Evolutionary conservation across 2,888 invertebrate species (phyloP).

Genomic region (Melanargia galathea): DNA sequence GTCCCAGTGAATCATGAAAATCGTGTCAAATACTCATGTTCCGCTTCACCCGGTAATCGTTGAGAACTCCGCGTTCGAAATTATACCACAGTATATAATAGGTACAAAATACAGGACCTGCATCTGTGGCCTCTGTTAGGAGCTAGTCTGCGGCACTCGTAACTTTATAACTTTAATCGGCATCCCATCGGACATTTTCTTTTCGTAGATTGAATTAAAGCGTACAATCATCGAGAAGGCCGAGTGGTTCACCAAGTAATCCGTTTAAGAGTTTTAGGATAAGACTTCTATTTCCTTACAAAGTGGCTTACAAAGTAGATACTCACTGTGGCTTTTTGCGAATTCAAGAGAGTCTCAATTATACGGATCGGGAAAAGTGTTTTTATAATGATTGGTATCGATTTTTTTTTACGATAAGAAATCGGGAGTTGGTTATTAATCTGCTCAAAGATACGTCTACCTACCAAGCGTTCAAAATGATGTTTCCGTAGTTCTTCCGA

Average conservation of each 20-base stretch:
- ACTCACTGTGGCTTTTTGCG: neutral
- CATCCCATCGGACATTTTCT: constrained; percentile 25
- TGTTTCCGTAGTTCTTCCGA: too few relatives aligned
- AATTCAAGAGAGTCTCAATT: neutral
- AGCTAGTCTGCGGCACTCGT: constrained; percentile 13
- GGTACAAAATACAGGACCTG: neutral
- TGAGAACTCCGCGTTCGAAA: too few relatives aligned
- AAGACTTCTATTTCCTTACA: constrained; percentile 4
- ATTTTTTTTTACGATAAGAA: too few relatives aligned
- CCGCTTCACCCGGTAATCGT: too few relatives aligned
- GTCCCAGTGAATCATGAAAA: too few relatives aligned
- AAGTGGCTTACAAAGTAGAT: neutral
- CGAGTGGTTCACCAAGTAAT: constrained; percentile 21
- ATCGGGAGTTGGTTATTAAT: too few relatives aligned
- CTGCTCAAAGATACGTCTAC: too few relatives aligned
- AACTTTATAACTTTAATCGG: constrained; percentile 24
- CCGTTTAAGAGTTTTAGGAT: constrained; percentile 6
- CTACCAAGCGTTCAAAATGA: too few relatives aligned
- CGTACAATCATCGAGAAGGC: constrained; percentile 24
- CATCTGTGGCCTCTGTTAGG: neutral
- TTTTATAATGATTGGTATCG: neutral
- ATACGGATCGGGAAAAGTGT: neutral
- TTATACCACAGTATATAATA: neutral
- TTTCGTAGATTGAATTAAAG: constrained; percentile 27
- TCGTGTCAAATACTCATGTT: too few relatives aligned